Evolutionary conservation across 2,888 invertebrate genomes (phyloP), one percentile per base, ranked within the genome.

Genomic region (Drosophila phalerata): DNA sequence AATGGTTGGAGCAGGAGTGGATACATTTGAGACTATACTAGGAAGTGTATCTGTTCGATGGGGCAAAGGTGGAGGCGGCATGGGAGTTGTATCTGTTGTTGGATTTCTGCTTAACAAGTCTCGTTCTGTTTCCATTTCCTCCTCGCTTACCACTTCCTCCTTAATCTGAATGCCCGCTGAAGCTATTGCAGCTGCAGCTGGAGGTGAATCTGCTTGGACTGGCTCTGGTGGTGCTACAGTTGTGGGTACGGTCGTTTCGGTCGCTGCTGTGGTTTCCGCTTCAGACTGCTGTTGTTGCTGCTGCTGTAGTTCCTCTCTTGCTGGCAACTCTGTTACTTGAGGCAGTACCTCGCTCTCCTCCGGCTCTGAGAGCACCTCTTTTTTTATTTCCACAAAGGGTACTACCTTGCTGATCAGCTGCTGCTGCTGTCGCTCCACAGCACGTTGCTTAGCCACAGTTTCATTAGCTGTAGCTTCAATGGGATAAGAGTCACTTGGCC

Each of bases 371-470:
- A 79, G 30, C 4, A 88, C 66, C 62, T 92, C 92, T 8, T 81
- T 87, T 77, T 92, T 92, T n/a, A 92, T 88, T 49, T 90, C 89
- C 8, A 90, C 67, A 73, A 91, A 90, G 1, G 91, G 91, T 17
- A 91, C 77, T 17, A 91, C 84, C 37, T 85, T 89, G 22, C 81
- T 77, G 5, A 89, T 85, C 8, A 88, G 65, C 48, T 88, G 79
- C 37, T 81, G 73, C 40, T 88, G 86, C 51, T 75, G 88, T 32
- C 76, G 77, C 47, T 87, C 88, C 17, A 84, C 51, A 1, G 69
- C 77, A 1, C 65, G 78, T n/a, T 76, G 80, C 22, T 63, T 77
- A 17, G 66, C 69, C 0, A 30, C 2, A 6, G 55, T 38, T 37
- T 53, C 63, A 55, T 76, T 63, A 1, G 15, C 0, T 2, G 25